Percentiles rank a stretch among this genome's conserved stretches.
These are phyloP conservation scores for Scomber japonicus DNA, from an alignment of 2,113 vertebrate species.

Conservation along the genomic window DNA sequence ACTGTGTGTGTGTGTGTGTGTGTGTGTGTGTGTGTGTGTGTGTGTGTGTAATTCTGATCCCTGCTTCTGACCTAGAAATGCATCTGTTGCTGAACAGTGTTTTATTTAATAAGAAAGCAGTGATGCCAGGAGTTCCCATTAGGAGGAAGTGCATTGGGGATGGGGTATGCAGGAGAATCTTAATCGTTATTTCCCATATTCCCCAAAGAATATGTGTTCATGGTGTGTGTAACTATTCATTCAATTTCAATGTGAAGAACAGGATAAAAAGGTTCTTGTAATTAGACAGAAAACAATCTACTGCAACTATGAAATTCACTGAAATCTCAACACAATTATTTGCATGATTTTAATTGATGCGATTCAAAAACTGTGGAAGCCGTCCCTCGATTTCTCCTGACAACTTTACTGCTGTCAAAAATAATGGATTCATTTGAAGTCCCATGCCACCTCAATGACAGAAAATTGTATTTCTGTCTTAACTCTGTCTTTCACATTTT, in stretches of 20 bases:
- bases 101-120: slow-evolving; percentile 38
- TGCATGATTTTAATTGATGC: slow-evolving; percentile 2
- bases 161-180: slow-evolving; percentile 23
- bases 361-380: neutral
- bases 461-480: slow-evolving; percentile 12
- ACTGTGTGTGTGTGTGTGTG: slow-evolving; percentile 3
- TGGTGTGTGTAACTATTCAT: neutral
- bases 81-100: slow-evolving; percentile 43
- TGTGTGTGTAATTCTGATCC: slow-evolving; percentile 19
- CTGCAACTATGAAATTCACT: neutral
- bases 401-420: neutral
- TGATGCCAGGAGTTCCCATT: slow-evolving; percentile 24
- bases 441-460: neutral
- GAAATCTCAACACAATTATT: neutral
- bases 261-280: slow-evolving; percentile 7
- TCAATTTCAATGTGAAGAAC: slow-evolving; percentile 11
- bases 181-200: slow-evolving; percentile 43
- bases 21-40: neutral
- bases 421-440: slow-evolving; percentile 6
- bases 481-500: slow-evolving; percentile 30
- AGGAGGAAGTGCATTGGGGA: slow-evolving; percentile 1
- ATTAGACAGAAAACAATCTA: neutral
- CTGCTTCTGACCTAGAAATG: slow-evolving; percentile 49
- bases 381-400: neutral
- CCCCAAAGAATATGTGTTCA: slow-evolving; percentile 11